These are phyloP conservation scores for Alethe castanea DNA, from an alignment of 2,113 vertebrate species.

Conservation along the genomic window DNA sequence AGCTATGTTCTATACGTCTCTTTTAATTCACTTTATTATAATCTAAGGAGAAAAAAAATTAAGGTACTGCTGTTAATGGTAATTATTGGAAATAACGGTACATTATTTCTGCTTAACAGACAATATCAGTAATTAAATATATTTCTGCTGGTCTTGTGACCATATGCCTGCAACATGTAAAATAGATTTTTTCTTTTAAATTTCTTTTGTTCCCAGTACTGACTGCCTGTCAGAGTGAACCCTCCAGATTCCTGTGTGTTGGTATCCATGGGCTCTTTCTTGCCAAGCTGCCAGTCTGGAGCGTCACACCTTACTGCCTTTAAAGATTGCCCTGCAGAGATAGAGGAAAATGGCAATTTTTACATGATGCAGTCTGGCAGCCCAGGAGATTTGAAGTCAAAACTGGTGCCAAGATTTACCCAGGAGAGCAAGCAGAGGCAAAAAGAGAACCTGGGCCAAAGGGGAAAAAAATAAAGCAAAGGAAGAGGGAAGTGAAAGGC, in stretches of 20 bases:
- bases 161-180: constrained; percentile 81
- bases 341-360: constrained; percentile 88
- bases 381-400: constrained; percentile 98
- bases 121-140: constrained; percentile 78
- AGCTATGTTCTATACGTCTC: background rate
- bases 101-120: constrained; percentile 59
- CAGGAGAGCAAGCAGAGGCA: constrained; percentile 87
- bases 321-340: constrained; percentile 99
- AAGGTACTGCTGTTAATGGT: constrained; percentile 45
- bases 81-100: background rate
- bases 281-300: constrained; percentile 99
- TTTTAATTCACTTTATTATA: constrained; percentile 39
- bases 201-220: constrained; percentile 78
- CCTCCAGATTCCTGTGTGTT: constrained; percentile 86
- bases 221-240: constrained; percentile 77
- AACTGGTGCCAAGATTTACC: constrained; percentile 98
- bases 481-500: background rate
- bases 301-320: constrained; percentile 99
- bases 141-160: constrained; percentile 77
- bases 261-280: constrained; percentile 90
- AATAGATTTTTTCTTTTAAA: constrained; percentile 66
- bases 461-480: constrained; percentile 25
- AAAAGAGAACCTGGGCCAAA: constrained; percentile 79
- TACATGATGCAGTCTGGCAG: constrained; percentile 93
- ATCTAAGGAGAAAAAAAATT: constrained; percentile 46